These are phyloP conservation scores for Lota lota DNA, from an alignment of 2,113 vertebrate genomes.

Conservation along the genomic window DNA sequence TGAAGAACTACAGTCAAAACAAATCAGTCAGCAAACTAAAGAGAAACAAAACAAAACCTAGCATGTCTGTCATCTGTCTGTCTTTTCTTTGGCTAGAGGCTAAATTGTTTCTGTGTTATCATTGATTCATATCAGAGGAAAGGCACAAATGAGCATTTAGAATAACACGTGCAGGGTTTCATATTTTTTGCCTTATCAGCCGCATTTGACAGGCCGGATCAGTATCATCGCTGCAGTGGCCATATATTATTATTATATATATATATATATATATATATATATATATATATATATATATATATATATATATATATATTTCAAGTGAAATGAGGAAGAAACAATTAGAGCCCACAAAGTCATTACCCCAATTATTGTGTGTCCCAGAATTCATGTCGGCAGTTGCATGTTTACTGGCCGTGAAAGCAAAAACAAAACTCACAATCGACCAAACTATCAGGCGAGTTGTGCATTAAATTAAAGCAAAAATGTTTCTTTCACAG, in stretches of 20 bases:
- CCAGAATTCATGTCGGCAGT: constrained; percentile 56
- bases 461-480: constrained; percentile 51
- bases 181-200: constrained; percentile 1
- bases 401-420: constrained; percentile 58
- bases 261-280: too few relatives aligned
- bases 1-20: too few relatives aligned
- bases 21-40: too few relatives aligned
- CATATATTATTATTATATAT: too few relatives aligned
- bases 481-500: constrained; percentile 53
- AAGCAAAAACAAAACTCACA: constrained; percentile 61
- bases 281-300: too few relatives aligned
- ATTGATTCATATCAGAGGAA: too few relatives aligned
- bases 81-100: too few relatives aligned
- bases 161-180: neutral
- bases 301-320: too few relatives aligned
- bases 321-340: constrained; percentile 40
- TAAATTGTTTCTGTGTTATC: too few relatives aligned
- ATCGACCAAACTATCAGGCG: constrained; percentile 60
- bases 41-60: too few relatives aligned
- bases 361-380: constrained; percentile 49
- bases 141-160: too few relatives aligned
- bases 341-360: constrained; percentile 59
- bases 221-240: constrained; percentile 1
- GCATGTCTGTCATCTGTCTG: too few relatives aligned
- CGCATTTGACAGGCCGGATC: constrained; percentile 27